These are phyloP conservation scores for Minunthozetes semirufus DNA, from an alignment of 2,888 invertebrate species.

Conservation along the genomic window DNA sequence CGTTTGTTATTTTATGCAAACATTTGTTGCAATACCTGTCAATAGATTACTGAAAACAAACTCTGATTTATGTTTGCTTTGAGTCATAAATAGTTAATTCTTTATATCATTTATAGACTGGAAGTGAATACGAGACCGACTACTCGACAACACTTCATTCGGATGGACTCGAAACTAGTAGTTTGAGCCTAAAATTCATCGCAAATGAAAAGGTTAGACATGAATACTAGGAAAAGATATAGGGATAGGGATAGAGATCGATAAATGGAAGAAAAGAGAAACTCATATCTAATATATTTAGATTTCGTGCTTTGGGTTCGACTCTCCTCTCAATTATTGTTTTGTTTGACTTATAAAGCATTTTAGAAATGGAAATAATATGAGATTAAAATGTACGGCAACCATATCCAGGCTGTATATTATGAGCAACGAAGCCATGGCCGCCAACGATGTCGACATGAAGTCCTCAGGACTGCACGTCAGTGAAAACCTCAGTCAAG, in stretches of 20 bases:
- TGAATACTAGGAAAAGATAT: background rate
- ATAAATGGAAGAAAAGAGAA: background rate
- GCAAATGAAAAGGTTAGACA: slow-evolving; percentile 37
- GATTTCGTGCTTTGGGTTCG: background rate
- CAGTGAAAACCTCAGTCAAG: slow-evolving; percentile 42
- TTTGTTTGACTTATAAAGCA: slow-evolving; percentile 23
- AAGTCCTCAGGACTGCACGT: slow-evolving; percentile 41
- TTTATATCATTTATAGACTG: slow-evolving; percentile 12
- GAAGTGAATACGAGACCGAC: slow-evolving; percentile 16
- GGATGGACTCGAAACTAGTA: slow-evolving; percentile 42
- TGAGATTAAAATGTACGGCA: slow-evolving; percentile 39
- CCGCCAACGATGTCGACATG: slow-evolving; percentile 37
- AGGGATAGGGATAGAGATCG: no score
- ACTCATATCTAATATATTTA: background rate
- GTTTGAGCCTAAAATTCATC: slow-evolving; percentile 39
- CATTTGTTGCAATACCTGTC: background rate
- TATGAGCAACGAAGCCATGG: slow-evolving; percentile 43
- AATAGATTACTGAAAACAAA: background rate
- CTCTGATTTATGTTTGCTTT: slow-evolving; percentile 5
- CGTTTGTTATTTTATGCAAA: slow-evolving; percentile 7
- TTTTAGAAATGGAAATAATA: slow-evolving; percentile 24
- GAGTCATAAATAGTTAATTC: slow-evolving; percentile 8
- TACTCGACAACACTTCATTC: slow-evolving; percentile 37
- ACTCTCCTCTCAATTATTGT: background rate
- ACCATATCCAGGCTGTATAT: slow-evolving; percentile 42